Conservation (phyloP, 2,797 vertebrate species). For the Xenopus petersii region DNA sequence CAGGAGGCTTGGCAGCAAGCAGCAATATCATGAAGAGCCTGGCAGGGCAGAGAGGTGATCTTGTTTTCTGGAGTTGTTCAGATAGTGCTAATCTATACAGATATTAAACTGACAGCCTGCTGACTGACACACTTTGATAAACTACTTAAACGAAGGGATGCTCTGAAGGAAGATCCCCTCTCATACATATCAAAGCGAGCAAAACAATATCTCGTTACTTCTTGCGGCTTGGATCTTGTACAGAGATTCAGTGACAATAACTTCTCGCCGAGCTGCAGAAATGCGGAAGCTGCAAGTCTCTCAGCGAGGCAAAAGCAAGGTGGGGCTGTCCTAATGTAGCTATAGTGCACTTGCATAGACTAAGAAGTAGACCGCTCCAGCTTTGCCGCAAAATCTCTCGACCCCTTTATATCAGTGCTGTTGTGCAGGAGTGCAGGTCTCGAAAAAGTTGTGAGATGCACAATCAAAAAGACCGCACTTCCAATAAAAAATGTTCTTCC, state of each 20-base stretch:
- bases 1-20: conserved; percentile 8
- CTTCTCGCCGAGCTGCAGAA: not conserved
- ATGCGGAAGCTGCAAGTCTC: not conserved
- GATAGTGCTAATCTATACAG: conserved; percentile 31
- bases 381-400: too few relatives aligned
- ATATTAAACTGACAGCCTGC: conserved; percentile 28
- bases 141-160: conserved; percentile 30
- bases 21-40: conserved; percentile 9
- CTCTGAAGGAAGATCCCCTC: conserved; percentile 17
- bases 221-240: conserved; percentile 14
- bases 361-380: too few relatives aligned
- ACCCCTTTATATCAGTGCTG: too few relatives aligned
- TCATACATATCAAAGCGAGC: conserved; percentile 36
- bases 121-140: conserved; percentile 40
- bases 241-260: conserved; percentile 27
- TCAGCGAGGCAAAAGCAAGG: too few relatives aligned
- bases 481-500: too few relatives aligned
- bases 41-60: conserved; percentile 25
- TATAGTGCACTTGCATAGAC: too few relatives aligned
- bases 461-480: too few relatives aligned
- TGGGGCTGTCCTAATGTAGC: too few relatives aligned
- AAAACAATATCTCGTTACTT: conserved; percentile 37
- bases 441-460: too few relatives aligned
- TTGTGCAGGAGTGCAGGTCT: too few relatives aligned
- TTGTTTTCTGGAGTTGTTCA: conserved; percentile 40